A percentile compares a stretch with the other conserved stretches of the same genome.
phyloP scores from a whole-genome alignment of 2,797 vertebrate genomes.

The Rhyacichthys aspro region DNA sequence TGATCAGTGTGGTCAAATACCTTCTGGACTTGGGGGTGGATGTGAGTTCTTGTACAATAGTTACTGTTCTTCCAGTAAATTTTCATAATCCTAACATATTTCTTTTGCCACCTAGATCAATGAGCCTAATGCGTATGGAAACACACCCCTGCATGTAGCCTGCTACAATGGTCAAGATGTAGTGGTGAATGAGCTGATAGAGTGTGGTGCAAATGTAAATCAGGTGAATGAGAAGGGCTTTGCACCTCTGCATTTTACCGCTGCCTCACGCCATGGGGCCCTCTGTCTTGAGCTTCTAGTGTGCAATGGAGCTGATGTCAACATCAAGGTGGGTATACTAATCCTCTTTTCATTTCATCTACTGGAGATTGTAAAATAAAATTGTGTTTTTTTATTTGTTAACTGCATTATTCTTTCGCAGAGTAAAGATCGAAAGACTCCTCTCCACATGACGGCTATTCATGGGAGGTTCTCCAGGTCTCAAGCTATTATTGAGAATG shows the following conservation, averaged over 20 bases:
- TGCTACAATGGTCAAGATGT: constrained; percentile 99
- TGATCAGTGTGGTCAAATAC: constrained; percentile 97
- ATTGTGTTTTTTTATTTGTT: constrained; percentile 11
- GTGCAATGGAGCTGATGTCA: constrained; percentile 93
- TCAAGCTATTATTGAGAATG: constrained; percentile 97
- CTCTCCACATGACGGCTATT: constrained; percentile 97
- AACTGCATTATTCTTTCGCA: constrained; percentile 69
- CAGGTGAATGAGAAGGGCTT: constrained; percentile 96
- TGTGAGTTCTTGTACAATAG: constrained; percentile 80
- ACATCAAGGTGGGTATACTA: constrained; percentile 87
- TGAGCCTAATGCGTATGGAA: constrained; percentile 96
- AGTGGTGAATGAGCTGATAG: constrained; percentile 97
- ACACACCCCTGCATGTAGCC: constrained; percentile 95
- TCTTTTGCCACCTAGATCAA: constrained; percentile 84
- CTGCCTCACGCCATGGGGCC: constrained; percentile 94
- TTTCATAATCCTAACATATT: background rate
- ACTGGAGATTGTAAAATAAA: background rate
- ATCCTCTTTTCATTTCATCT: background rate
- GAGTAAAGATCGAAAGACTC: constrained; percentile 99
- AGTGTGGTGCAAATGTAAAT: constrained; percentile 95
- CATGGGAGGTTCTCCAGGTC: constrained; percentile 99
- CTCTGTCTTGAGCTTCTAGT: constrained; percentile 96
- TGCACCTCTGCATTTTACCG: constrained; percentile 94
- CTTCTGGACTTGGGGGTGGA: constrained; percentile 96
- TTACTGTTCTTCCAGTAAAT: background rate